These are phyloP conservation scores for Motacilla alba DNA, from an alignment of 2,113 vertebrate species.

Conservation along the genomic window DNA sequence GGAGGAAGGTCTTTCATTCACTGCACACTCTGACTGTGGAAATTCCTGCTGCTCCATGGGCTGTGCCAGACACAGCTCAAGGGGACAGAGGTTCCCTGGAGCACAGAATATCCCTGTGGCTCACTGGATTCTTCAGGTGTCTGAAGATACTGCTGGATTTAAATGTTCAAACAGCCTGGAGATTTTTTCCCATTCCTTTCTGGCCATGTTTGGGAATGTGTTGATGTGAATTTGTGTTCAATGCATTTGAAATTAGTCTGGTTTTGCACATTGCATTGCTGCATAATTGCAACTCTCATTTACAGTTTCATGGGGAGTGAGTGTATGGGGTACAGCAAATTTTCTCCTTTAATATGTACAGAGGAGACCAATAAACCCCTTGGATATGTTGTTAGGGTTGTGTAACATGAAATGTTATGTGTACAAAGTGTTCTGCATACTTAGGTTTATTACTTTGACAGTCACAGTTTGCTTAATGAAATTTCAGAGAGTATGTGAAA, in stretches of 20 bases:
- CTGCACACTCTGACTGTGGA: neutral
- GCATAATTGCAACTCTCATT: neutral
- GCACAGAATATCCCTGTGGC: neutral
- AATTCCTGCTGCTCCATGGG: neutral
- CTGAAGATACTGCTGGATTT: neutral
- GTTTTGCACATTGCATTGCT: neutral
- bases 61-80: neutral
- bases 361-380: neutral
- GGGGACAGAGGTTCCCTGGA: neutral
- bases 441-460: conserved; percentile 21
- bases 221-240: neutral
- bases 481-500: neutral
- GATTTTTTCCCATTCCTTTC: neutral
- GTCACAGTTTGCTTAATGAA: neutral
- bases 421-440: neutral
- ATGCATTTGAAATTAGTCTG: neutral
- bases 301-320: neutral
- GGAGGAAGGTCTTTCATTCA: neutral
- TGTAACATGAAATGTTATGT: neutral
- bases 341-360: neutral
- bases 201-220: neutral
- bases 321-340: neutral
- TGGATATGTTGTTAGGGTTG: neutral
- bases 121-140: neutral
- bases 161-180: neutral